Evolutionary conservation across 1,140 invertebrate genomes (phyloP), one percentile per base, ranked within the genome.

Genomic region (Chelonus insularis): DNA sequence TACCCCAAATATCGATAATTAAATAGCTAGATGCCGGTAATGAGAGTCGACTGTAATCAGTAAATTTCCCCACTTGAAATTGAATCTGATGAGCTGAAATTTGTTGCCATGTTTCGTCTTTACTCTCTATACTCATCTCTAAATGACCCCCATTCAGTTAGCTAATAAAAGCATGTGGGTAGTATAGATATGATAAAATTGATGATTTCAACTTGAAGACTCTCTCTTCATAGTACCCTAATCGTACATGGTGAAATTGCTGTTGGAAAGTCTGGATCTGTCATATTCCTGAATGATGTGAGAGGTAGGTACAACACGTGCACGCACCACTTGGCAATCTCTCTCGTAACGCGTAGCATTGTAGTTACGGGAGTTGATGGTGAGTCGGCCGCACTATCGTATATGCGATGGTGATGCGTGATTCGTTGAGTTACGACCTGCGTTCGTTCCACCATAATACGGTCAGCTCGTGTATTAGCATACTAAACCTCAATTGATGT

Each of bases 361-460:
- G 25, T 25, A 59, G 57, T 59, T 59, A 59, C 41, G 32, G 32
- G 47, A 60, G 47, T 51, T 51, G 57, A 60, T 60, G 57, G 47
- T 9, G 16, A 34, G 16, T 6, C 29, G 55, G 55, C n/a, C 12
- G 20, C 18, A 34, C 25, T 47, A 43, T 57, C 55, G 39, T 43
- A 43, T 16, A 43, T 16, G 14, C 29, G 18, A 48, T 36, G 32
- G 57, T 47, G 57, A 48, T n/a, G 57, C 56, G 43, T 56, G 55
- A 65, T 62, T 62, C 59, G 60, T 62, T 62, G 64, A 65, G 54
- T 65, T 65, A 65, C 62, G 64, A 57, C 37, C 63, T 34, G 16
- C 34, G 52, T 55, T 39, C 52, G 52, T 55, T 37, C 52, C 34
- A 37, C 14, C 52, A 39, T 55, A 55, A 55, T 37, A 55, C 52